Evolutionary conservation across 2,888 invertebrate species (phyloP).

Genomic region (Ophion ventricosus): DNA sequence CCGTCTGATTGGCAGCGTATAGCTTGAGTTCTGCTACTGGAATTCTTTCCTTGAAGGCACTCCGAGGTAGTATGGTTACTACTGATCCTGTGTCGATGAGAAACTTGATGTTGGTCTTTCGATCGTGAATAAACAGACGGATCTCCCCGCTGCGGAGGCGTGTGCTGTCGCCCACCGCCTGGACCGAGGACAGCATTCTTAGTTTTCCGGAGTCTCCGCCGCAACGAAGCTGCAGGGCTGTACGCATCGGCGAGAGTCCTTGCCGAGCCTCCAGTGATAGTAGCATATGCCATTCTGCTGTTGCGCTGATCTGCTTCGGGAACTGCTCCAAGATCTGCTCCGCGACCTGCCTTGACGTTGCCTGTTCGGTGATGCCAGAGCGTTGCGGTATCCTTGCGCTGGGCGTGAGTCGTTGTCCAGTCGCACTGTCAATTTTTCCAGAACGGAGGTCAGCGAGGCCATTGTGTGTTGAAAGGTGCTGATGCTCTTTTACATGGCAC

Average conservation of each 20-base stretch:
- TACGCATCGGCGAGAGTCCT: slow-evolving; percentile 3
- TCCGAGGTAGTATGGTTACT: slow-evolving; percentile 42
- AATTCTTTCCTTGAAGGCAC: neutral
- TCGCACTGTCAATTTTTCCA: neutral
- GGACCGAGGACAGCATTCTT: neutral
- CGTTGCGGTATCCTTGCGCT: too few relatives aligned
- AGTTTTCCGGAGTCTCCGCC: slow-evolving; percentile 40
- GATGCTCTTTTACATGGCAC: too few relatives aligned
- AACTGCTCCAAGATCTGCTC: neutral
- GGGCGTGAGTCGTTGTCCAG: too few relatives aligned
- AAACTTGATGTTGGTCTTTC: slow-evolving; percentile 7
- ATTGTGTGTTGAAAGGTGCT: too few relatives aligned
- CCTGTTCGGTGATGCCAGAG: neutral
- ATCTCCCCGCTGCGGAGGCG: slow-evolving; percentile 1
- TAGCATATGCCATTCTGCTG: slow-evolving; percentile 7
- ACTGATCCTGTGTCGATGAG: slow-evolving; percentile 55
- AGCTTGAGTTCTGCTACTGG: neutral
- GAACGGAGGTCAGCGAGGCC: too few relatives aligned
- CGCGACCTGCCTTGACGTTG: neutral
- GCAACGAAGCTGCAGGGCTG: slow-evolving; percentile 13
- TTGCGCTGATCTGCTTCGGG: neutral
- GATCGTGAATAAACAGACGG: slow-evolving; percentile 44
- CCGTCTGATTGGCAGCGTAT: neutral
- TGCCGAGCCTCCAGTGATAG: slow-evolving; percentile 26
- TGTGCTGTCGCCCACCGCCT: slow-evolving; percentile 32